phyloP scores from a whole-genome alignment of 2,888 invertebrate species.

The Mycogona germanica region DNA sequence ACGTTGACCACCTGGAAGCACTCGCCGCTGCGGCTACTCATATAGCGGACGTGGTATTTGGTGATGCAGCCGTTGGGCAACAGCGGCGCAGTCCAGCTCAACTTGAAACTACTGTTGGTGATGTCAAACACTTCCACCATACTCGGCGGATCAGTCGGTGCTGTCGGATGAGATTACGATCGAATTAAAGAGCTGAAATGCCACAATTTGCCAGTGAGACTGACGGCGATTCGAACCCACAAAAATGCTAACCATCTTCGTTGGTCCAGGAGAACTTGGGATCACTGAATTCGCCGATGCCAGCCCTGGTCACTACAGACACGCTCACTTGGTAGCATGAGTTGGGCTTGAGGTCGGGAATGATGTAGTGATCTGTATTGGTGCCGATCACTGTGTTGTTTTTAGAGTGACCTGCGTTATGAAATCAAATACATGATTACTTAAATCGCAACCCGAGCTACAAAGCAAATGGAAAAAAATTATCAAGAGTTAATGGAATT shows the following conservation, averaged over 20 bases:
- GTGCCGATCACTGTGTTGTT: constrained; percentile 1
- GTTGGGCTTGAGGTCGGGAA: constrained; percentile 52
- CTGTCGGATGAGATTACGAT: constrained; percentile 8
- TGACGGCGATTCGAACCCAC: not conserved
- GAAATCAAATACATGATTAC: constrained; percentile 11
- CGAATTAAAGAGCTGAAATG: not conserved
- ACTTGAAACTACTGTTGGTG: constrained; percentile 13
- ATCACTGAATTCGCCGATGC: constrained; percentile 29
- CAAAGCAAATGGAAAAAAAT: too few species aligned
- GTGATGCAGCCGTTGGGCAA: constrained; percentile 21
- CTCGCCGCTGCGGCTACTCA: not conserved
- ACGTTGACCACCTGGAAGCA: not conserved
- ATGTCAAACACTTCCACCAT: constrained; percentile 6
- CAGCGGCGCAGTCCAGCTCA: constrained; percentile 18
- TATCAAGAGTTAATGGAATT: too few species aligned
- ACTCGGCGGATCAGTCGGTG: constrained; percentile 6
- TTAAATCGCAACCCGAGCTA: too few species aligned
- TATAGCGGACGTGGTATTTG: constrained; percentile 16
- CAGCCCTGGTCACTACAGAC: constrained; percentile 46
- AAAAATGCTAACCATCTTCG: constrained; percentile 12
- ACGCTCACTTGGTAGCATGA: constrained; percentile 59
- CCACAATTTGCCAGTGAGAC: not conserved
- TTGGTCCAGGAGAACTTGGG: not conserved
- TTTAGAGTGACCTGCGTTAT: not conserved
- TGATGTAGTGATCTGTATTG: constrained; percentile 9